Percentiles rank a stretch among this genome's conserved stretches.
phyloP scores from a whole-genome alignment of 2,888 invertebrate genomes.

The Hirtodrosophila trivittata region DNA sequence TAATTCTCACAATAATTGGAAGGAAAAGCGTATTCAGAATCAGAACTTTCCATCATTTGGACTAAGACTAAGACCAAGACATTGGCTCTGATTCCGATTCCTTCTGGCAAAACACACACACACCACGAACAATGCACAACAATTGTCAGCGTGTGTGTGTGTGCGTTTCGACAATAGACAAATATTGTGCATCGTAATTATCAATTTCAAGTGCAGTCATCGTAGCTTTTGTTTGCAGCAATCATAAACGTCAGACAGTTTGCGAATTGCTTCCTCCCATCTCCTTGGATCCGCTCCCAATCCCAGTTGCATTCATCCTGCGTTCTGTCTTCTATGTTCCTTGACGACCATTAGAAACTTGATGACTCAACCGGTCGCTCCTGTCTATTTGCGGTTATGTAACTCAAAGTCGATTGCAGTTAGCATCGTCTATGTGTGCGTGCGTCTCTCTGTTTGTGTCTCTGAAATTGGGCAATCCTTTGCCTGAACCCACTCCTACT shows the following conservation, averaged over 20 bases:
- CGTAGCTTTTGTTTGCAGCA: slow-evolving; percentile 75
- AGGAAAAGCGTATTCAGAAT: too few species aligned
- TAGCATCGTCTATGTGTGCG: slow-evolving; percentile 21
- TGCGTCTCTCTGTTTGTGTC: slow-evolving; percentile 12
- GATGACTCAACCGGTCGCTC: slow-evolving; percentile 69
- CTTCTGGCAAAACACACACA: too few species aligned
- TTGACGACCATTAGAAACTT: slow-evolving; percentile 36
- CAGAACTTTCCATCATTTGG: too few species aligned
- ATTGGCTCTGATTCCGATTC: too few species aligned
- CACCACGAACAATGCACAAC: not conserved
- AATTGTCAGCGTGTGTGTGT: slow-evolving; percentile 11
- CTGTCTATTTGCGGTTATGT: slow-evolving; percentile 73
- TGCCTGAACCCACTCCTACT: not conserved
- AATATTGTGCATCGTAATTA: slow-evolving; percentile 72
- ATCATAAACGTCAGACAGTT: slow-evolving; percentile 67
- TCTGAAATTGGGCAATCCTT: slow-evolving; percentile 35
- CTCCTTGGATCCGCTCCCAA: slow-evolving; percentile 6
- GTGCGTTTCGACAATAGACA: slow-evolving; percentile 40
- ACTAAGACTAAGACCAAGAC: too few species aligned
- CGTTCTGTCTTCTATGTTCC: not conserved
- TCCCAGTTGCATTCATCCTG: too few species aligned
- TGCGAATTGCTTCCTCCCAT: slow-evolving; percentile 23
- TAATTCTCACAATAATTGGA: too few species aligned
- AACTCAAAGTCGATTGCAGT: slow-evolving; percentile 71
- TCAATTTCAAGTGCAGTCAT: slow-evolving; percentile 76